Base-by-base conservation (phyloP, 1,140 invertebrate genomes). In the Ectropis grisescens region DNA sequence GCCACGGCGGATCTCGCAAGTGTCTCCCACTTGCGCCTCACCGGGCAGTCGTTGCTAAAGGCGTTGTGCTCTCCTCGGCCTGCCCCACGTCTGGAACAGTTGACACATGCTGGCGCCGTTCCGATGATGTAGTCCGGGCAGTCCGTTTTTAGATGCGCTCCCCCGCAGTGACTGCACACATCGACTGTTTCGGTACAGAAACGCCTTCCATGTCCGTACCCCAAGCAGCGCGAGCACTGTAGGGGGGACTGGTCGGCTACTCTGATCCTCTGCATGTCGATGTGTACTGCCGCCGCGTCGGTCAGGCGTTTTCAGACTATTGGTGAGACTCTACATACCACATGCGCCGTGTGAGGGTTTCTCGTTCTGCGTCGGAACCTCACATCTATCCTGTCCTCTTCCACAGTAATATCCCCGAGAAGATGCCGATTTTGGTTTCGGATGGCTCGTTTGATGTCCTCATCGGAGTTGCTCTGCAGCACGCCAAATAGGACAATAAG, bases 181-280 rank as follows among this genome's bases (percentile, higher is more conserved):
- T 38, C 32, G 1, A 6, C 15, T 1, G 16, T 2, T 5, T 41
- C 37, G 9, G 10, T 23, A 15, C 47, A 44, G 11, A 34, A 19
- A 7, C 12, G 23, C 11, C 16, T 40, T 0, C 37, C 11, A 13
- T 43, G 37, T 0, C 40, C 39, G n/a, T n/a, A n/a, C n/a, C n/a
- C n/a, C n/a, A n/a, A n/a, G n/a, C n/a, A n/a, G n/a, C n/a, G n/a
- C n/a, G 22, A 27, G 13, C 49, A 53, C 25, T 53, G 49, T 1
- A 53, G 12, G 2, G 45, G 40, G 1, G 45, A 31, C 13, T 53
- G 41, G 31, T 53, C 45, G n/a, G 19, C 32, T 0, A 40, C 44
- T 9, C 1, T 12, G 2, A 38, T 19, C 1, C 12, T 9, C 19
- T 41, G 34, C 1, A 41, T 9, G 14, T 37, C 37, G 0, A 41